These are phyloP conservation scores for Eulemur macaco DNA, from an alignment of 2,113 vertebrate species.

Conservation along the genomic window DNA sequence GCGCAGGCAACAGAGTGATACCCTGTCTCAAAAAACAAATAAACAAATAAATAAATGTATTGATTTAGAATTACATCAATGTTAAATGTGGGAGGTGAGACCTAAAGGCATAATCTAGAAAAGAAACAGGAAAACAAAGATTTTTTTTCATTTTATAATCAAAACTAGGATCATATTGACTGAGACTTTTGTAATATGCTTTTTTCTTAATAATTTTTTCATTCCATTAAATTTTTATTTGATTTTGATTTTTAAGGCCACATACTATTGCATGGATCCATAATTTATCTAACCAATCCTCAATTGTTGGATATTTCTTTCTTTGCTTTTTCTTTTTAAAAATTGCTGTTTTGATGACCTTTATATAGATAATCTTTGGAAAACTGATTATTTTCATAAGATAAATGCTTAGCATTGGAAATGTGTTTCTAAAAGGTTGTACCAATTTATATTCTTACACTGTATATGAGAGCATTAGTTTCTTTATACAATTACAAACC, in stretches of 20 bases:
- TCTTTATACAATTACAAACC: neutral
- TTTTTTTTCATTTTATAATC: neutral
- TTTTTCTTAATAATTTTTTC: neutral
- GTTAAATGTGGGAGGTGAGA: neutral
- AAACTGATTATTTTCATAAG: neutral
- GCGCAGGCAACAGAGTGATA: too few relatives aligned
- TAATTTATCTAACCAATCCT: neutral
- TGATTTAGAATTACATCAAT: neutral
- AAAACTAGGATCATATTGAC: neutral
- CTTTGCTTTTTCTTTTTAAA: constrained; percentile 12
- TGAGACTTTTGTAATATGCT: neutral
- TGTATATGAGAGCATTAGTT: neutral
- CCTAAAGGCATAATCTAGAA: neutral
- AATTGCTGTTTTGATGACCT: neutral
- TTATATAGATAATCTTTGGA: neutral
- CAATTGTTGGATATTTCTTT: neutral
- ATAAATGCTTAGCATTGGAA: neutral
- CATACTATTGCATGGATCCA: neutral
- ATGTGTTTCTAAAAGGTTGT: neutral
- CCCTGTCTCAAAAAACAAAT: too few relatives aligned
- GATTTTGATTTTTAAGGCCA: neutral
- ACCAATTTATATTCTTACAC: neutral
- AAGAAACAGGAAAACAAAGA: neutral
- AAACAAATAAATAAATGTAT: neutral
- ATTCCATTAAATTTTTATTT: neutral